Conservation (phyloP, 2,113 vertebrate species). For the Corapipo altera region DNA sequence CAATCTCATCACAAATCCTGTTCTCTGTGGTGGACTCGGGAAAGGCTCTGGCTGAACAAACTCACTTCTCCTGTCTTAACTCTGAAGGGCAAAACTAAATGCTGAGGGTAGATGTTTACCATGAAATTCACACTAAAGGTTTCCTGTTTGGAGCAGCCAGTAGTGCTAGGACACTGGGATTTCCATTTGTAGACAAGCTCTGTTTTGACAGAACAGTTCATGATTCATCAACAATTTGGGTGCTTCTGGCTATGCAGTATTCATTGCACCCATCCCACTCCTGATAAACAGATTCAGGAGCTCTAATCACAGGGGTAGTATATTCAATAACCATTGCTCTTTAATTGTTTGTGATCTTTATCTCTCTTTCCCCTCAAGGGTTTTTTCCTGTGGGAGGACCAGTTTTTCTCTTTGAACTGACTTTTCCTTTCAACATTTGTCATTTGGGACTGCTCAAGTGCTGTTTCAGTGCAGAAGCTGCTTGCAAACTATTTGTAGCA, state of each 20-base stretch:
- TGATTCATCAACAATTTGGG: background rate
- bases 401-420: slow-evolving; percentile 36
- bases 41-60: slow-evolving; percentile 49
- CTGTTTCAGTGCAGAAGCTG: background rate
- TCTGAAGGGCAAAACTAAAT: slow-evolving; percentile 22
- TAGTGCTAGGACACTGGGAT: background rate
- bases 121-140: slow-evolving; percentile 4
- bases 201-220: background rate
- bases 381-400: background rate
- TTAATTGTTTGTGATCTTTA: slow-evolving; percentile 49
- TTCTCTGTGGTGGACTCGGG: slow-evolving; percentile 25
- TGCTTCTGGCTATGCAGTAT: slow-evolving; percentile 12
- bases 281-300: slow-evolving; percentile 19
- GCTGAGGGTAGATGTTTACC: slow-evolving; percentile 43
- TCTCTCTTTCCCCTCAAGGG: background rate
- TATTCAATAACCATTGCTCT: slow-evolving; percentile 22
- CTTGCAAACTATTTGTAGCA: background rate
- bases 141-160: background rate
- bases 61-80: slow-evolving; percentile 29
- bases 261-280: background rate
- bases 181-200: background rate
- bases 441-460: background rate
- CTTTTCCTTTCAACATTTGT: slow-evolving; percentile 45
- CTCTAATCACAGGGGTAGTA: slow-evolving; percentile 3
- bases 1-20: slow-evolving; percentile 50